Conservation (phyloP, 2,113 vertebrate species). For the Falco punctatus region DNA sequence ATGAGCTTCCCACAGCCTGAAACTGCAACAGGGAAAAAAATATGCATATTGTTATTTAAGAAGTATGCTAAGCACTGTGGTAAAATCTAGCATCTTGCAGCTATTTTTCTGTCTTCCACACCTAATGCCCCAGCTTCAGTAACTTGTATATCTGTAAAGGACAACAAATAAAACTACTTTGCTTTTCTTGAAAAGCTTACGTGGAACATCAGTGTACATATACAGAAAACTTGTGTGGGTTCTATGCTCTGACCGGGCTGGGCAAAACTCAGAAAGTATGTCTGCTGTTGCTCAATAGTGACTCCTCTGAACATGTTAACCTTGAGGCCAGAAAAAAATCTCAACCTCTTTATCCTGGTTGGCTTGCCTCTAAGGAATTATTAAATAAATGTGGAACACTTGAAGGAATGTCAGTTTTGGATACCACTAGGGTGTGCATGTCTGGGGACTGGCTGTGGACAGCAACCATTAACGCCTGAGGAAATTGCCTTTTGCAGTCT, state of each 20-base stretch:
- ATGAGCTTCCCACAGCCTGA: background rate
- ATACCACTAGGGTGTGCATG: background rate
- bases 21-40: background rate
- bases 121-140: background rate
- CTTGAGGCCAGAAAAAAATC: background rate
- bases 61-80: background rate
- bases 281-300: background rate
- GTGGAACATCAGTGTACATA: background rate
- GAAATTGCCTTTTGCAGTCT: background rate
- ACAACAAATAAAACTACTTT: background rate
- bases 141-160: background rate
- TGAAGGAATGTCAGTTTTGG: background rate
- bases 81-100: background rate
- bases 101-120: background rate
- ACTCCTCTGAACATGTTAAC: background rate
- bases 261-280: background rate
- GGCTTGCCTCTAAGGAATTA: background rate
- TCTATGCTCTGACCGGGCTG: background rate
- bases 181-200: background rate
- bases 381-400: background rate
- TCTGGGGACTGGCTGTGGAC: background rate
- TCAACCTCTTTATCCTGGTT: background rate
- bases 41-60: background rate
- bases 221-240: background rate
- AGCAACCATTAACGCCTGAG: background rate